Percentiles rank a stretch among this genome's conserved stretches.
Conservation (phyloP, 2,888 invertebrate genomes). For the Drosophila pseudotakahashii region DNA sequence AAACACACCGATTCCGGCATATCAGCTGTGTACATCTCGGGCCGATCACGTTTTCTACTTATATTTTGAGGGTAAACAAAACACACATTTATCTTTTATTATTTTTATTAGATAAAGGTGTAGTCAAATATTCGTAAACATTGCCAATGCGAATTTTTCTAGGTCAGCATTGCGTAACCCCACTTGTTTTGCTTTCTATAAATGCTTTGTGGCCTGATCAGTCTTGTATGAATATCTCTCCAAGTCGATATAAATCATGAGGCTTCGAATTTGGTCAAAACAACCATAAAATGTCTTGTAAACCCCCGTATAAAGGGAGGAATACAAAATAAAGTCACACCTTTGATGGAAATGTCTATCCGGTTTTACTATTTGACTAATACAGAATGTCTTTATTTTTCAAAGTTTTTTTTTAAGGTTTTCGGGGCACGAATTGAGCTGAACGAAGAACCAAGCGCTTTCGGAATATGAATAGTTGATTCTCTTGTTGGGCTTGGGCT, state of each 20-base stretch:
- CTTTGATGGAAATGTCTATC: slow-evolving; percentile 51
- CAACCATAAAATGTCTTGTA: slow-evolving; percentile 51
- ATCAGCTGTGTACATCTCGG: slow-evolving; percentile 21
- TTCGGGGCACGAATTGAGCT: slow-evolving; percentile 20
- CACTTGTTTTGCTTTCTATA: background rate
- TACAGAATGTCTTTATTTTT: slow-evolving; percentile 44
- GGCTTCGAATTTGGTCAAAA: slow-evolving; percentile 16
- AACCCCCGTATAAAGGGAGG: background rate
- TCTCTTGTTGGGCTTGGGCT: slow-evolving; percentile 18
- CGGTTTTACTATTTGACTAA: slow-evolving; percentile 63
- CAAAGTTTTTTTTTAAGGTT: slow-evolving; percentile 8
- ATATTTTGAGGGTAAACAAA: slow-evolving; percentile 19
- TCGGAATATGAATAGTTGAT: slow-evolving; percentile 15
- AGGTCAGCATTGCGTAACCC: slow-evolving; percentile 32
- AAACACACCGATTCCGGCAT: slow-evolving; percentile 9
- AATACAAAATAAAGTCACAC: slow-evolving; percentile 51
- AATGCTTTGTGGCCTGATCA: background rate
- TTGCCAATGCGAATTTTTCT: slow-evolving; percentile 37
- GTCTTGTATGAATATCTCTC: slow-evolving; percentile 3
- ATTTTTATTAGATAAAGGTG: slow-evolving; percentile 2
- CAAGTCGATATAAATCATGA: slow-evolving; percentile 1
- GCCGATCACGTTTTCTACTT: slow-evolving; percentile 33
- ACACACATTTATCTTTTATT: slow-evolving; percentile 16
- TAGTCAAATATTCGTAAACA: background rate
- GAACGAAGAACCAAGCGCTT: slow-evolving; percentile 46